A percentile compares a stretch with the other conserved stretches of the same genome.
These are phyloP conservation scores for Petrocephalus zakoni DNA, from an alignment of 2,113 vertebrate genomes.

Conservation along the genomic window DNA sequence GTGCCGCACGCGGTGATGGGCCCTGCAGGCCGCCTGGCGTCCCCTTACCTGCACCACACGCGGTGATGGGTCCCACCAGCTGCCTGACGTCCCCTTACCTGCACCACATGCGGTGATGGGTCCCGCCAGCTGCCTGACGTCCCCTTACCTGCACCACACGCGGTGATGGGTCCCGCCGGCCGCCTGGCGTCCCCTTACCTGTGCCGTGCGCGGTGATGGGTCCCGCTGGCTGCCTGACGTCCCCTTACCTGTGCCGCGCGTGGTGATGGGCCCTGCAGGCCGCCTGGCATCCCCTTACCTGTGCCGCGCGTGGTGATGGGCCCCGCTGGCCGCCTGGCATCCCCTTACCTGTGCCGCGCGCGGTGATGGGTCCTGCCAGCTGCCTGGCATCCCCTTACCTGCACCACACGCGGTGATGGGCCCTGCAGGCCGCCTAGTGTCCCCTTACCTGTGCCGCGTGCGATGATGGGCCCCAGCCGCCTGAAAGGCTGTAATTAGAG, in stretches of 20 bases:
- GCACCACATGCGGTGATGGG: neutral
- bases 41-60: neutral
- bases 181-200: constrained; percentile 27
- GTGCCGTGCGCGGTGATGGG: neutral
- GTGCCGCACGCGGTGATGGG: too few relatives aligned
- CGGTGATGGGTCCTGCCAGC: neutral
- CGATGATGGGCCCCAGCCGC: constrained; percentile 15
- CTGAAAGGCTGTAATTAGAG: constrained; percentile 64
- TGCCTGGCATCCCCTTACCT: constrained; percentile 25
- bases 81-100: constrained; percentile 26
- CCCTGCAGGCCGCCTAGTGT: constrained; percentile 25
- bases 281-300: constrained; percentile 27
- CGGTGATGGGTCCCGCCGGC: neutral
- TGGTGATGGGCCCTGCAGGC: neutral
- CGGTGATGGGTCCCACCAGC: neutral
- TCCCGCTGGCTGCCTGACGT: constrained; percentile 25
- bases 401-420: neutral
- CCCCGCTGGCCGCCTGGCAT: constrained; percentile 24
- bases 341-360: neutral
- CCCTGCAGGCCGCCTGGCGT: constrained; percentile 30
- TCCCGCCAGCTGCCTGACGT: constrained; percentile 24
- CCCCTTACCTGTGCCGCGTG: neutral
- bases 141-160: neutral
- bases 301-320: neutral
- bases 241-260: neutral